Percentiles rank a stretch among this genome's conserved stretches.
Evolutionary conservation across 2,797 vertebrate genomes (phyloP).

Genomic region (Ceyx erithaca): DNA sequence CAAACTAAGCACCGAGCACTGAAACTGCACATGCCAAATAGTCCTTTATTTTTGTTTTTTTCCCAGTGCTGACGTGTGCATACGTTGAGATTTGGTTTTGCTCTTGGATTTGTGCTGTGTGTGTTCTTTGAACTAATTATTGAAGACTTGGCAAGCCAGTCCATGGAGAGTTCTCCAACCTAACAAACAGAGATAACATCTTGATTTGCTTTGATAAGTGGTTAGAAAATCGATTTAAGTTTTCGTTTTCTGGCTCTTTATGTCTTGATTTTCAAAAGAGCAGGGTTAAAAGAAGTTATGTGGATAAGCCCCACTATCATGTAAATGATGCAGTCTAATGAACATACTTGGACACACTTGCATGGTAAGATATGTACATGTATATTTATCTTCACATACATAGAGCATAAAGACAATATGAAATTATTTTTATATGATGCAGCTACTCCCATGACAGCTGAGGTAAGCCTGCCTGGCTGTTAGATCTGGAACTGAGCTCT

Average conservation of each 20-base stretch:
- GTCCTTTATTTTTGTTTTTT: too few relatives aligned
- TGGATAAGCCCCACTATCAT: background rate
- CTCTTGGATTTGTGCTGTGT: background rate
- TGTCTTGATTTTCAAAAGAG: background rate
- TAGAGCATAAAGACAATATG: background rate
- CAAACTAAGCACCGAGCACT: background rate
- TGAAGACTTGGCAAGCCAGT: background rate
- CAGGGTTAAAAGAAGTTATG: background rate
- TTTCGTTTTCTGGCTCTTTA: background rate
- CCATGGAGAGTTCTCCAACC: background rate
- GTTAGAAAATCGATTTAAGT: background rate
- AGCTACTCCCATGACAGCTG: background rate
- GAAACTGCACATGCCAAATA: background rate
- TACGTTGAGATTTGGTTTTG: background rate
- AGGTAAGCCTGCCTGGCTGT: background rate
- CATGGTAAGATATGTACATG: background rate
- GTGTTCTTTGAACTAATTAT: background rate
- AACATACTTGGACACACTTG: background rate
- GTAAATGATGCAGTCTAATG: background rate
- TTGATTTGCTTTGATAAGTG: background rate
- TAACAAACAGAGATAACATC: background rate
- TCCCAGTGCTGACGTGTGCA: background rate
- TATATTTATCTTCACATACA: background rate
- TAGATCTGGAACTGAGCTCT: background rate
- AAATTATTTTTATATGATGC: background rate